Base-by-base conservation (phyloP, 2,113 vertebrate genomes). In the Dissostichus mawsoni region DNA sequence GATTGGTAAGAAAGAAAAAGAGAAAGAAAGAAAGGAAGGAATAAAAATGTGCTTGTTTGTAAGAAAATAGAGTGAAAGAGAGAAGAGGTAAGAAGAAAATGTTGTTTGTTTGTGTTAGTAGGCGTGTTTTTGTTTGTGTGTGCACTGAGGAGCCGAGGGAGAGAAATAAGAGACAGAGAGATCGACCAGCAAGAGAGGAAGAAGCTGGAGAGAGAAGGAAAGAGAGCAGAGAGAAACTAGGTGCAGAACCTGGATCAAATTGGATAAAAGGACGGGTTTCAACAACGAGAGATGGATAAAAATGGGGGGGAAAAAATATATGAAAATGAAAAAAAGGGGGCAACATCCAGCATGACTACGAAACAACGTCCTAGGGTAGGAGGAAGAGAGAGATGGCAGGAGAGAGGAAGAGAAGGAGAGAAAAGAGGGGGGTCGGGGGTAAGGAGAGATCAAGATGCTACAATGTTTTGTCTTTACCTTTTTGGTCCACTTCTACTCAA, bases 401-500 rank as follows among this genome's bases (percentile, higher is more conserved):
- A 89, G 68, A 93, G 89, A 85, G 88, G 73, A 76, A 87, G 75
- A 90, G 81, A 80, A 79, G 80, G 59, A 85, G 83, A 90, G 82
- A 85, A 74, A 87, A 81, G 82, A 83, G 69, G 65, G 64, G 75
- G 70, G 45, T 53, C 18, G 79, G 85, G 85, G 84, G 73, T 76
- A 91, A 89, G 82, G 91, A 90, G 88, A 93, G 89, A 90, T 93
- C 93, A 94, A 94, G 91, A 94, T 94, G 94, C 95, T 95, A 94
- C 94, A 95, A 92, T 94, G 92, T 95, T 91, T 91, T 96, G 95
- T 95, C 93, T 96, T 98, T 98, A 98, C 97, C 97, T 98, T 98
- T 98, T 96, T 97, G 97, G 95, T 98, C 97, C 97, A 98, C 97
- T 98, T 97, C 97, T 98, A 98, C 96, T 97, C 96, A 97, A 97